Percentiles rank a stretch among this genome's conserved stretches.
Evolutionary conservation across 2,888 invertebrate species (phyloP).

Genomic region (Metacarcinus magister): DNA sequence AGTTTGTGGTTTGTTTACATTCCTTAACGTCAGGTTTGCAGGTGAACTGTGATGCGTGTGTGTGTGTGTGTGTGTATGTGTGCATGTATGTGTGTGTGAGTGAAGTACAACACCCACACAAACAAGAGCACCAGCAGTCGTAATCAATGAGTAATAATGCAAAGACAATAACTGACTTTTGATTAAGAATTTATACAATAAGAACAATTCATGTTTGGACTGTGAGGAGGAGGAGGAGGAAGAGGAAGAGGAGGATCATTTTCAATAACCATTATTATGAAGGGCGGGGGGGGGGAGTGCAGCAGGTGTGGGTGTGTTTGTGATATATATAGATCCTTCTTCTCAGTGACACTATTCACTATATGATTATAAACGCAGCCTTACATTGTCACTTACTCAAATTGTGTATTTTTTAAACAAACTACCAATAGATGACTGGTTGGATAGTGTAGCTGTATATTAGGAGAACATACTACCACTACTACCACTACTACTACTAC

Average conservation of each 20-base stretch:
- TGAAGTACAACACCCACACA: background rate
- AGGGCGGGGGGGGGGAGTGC: background rate
- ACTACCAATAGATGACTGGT: constrained; percentile 45
- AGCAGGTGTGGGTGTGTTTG: background rate
- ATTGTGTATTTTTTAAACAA: constrained; percentile 64
- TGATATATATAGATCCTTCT: constrained; percentile 34
- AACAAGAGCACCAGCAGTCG: constrained; percentile 17
- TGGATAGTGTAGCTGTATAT: constrained; percentile 66
- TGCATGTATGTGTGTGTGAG: background rate
- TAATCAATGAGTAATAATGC: background rate
- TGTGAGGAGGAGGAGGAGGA: background rate
- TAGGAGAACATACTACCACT: constrained; percentile 38
- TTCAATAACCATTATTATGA: background rate
- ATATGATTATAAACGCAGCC: constrained; percentile 62
- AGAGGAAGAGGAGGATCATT: background rate
- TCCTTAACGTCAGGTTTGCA: background rate
- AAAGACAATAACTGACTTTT: constrained; percentile 57
- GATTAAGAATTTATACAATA: background rate
- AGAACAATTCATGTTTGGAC: background rate
- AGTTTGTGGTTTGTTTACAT: background rate
- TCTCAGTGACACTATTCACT: background rate
- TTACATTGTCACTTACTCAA: constrained; percentile 60
- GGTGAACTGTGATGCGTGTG: background rate
- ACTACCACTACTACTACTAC: constrained; percentile 59
- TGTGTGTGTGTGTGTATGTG: constrained; percentile 50